Evolutionary conservation across 2,888 invertebrate genomes (phyloP), one percentile per base, ranked within the genome.

Genomic region (Thereva unica): DNA sequence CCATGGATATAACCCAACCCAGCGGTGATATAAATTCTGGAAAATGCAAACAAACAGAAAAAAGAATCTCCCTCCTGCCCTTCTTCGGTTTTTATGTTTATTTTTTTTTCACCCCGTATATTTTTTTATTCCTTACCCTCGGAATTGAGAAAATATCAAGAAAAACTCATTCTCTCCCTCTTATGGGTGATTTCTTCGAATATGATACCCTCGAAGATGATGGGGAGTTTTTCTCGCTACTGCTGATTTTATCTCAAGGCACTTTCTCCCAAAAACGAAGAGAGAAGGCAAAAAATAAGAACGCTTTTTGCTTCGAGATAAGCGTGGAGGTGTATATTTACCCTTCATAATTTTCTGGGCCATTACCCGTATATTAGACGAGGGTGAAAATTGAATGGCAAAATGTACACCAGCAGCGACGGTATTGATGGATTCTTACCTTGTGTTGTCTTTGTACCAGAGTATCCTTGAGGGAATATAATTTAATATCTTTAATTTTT

Each of bases 281-380:
- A 23, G 23, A 23, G 23, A 23, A 23, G 9, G 47, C 42, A 47
- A 47, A 49, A 49, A 47, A 37, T 47, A 38, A 45, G 59, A 47
- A 59, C 49, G 47, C 40, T 47, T 12, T 45, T 12, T 42, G 47
- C 23, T 23, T 23, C 23, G 38, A 59, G 59, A 59, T 59, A 59
- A 59, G 49, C 49, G 59, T n/a, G 12, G 35, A 23, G 12, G 59
- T 47, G 59, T 59, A 59, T 59, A 52, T 63, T 63, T 63, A 42
- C 63, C 63, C 52, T 64, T 64, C 64, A 64, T 64, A 64, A 64
- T 64, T 64, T 64, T 64, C 64, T 54, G 37, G 45, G 45, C 54
- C 53, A 64, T 64, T 64, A 64, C 64, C 45, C 50, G 42, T 53
- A 44, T 54, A 64, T 64, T 64, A 45, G 42, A 38, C 44, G 45